A percentile compares a stretch with the other conserved stretches of the same genome.
Conservation (phyloP, 1,140 invertebrate species). For the Anoplophora glabripennis region DNA sequence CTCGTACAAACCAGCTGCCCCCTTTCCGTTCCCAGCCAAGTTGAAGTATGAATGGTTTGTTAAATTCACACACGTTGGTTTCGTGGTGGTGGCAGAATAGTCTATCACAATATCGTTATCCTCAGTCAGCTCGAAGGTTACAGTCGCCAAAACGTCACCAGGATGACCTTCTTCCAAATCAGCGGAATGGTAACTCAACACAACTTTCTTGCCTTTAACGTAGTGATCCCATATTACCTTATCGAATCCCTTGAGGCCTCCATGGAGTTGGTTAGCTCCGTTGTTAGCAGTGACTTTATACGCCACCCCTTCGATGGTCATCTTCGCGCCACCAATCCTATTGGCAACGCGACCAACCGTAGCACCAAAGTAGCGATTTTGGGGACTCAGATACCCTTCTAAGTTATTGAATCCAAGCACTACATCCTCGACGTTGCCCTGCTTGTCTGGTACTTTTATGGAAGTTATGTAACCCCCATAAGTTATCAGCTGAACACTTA, state of each 20-base stretch:
- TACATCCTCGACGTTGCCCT: conserved; percentile 66
- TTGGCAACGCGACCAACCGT: conserved; percentile 87
- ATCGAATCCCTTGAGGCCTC: conserved; percentile 82
- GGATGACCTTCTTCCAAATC: conserved; percentile 88
- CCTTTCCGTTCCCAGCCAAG: conserved; percentile 73
- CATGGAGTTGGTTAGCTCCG: conserved; percentile 76
- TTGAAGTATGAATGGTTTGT: conserved; percentile 96
- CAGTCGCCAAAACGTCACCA: conserved; percentile 58
- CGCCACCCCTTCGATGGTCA: conserved; percentile 63
- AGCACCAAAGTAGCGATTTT: conserved; percentile 80
- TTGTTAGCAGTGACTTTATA: conserved; percentile 74
- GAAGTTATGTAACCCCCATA: conserved; percentile 76
- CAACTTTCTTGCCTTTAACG: conserved; percentile 44
- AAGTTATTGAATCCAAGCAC: conserved; percentile 76
- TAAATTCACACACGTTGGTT: conserved; percentile 82
- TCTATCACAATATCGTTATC: conserved; percentile 70
- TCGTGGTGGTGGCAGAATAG: conserved; percentile 70
- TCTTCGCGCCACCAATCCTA: conserved; percentile 69
- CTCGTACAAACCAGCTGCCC: conserved; percentile 60
- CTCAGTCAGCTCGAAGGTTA: conserved; percentile 68
- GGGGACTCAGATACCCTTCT: conserved; percentile 58
- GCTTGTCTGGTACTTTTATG: conserved; percentile 68
- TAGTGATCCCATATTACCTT: conserved; percentile 60
- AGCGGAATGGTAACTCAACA: conserved; percentile 41
- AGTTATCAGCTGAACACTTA: conserved; percentile 64